These are phyloP conservation scores for Drosophila hamatofila DNA, from an alignment of 2,888 invertebrate genomes.

Conservation along the genomic window DNA sequence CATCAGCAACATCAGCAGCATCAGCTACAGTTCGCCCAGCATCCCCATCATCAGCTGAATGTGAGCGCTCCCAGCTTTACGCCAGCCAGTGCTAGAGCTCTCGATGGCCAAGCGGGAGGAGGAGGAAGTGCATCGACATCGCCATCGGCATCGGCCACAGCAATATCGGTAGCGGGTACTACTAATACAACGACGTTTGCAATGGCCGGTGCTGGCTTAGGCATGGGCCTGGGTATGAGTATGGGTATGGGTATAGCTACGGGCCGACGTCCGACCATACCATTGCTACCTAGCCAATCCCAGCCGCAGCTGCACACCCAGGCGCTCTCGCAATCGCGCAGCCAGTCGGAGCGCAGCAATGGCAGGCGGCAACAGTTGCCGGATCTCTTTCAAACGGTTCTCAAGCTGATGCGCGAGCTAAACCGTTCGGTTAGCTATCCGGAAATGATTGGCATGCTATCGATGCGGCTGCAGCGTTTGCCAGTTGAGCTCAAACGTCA, in stretches of 20 bases:
- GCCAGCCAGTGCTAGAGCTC: constrained; percentile 41
- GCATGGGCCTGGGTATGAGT: background rate
- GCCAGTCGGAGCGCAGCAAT: background rate
- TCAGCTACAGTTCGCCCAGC: background rate
- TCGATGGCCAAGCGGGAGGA: background rate
- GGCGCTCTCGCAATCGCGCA: background rate
- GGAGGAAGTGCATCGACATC: no score
- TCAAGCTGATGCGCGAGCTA: constrained; percentile 48
- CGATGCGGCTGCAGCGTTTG: constrained; percentile 50
- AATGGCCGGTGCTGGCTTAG: background rate
- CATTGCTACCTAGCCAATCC: constrained; percentile 38
- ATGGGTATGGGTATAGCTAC: background rate
- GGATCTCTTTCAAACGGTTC: constrained; percentile 50
- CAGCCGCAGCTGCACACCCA: constrained; percentile 37
- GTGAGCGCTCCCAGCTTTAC: constrained; percentile 53
- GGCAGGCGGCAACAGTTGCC: constrained; percentile 38
- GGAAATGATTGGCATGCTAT: constrained; percentile 53
- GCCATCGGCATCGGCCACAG: background rate
- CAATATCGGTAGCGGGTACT: no score
- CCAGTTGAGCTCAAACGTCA: constrained; percentile 65
- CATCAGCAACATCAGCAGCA: background rate
- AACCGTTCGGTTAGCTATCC: constrained; percentile 63
- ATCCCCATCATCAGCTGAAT: constrained; percentile 54
- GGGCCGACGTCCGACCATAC: background rate
- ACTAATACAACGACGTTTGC: background rate